These are phyloP conservation scores for Forbesichthys papilliferus DNA, from an alignment of 2,113 vertebrate genomes.

Conservation along the genomic window DNA sequence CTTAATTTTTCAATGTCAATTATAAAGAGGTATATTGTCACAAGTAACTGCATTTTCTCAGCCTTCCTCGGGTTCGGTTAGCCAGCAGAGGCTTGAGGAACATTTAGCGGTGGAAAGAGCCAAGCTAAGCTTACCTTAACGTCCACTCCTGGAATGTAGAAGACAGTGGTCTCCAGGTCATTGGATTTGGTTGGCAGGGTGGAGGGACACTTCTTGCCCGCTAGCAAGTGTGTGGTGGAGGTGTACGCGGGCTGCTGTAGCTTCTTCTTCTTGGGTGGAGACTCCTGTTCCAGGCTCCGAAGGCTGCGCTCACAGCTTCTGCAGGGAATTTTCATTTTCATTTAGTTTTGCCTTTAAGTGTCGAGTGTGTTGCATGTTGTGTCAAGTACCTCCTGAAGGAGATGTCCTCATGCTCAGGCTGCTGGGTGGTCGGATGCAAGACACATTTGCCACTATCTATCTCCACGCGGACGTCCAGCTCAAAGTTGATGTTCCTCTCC, in stretches of 20 bases:
- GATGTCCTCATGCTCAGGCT: constrained; percentile 90
- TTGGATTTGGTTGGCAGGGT: constrained; percentile 91
- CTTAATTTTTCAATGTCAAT: too few relatives aligned
- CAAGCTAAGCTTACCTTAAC: constrained; percentile 85
- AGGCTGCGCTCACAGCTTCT: constrained; percentile 94
- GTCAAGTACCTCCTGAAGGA: constrained; percentile 81
- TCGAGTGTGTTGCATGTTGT: constrained; percentile 7
- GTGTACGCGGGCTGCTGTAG: constrained; percentile 88
- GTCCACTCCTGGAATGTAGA: constrained; percentile 98
- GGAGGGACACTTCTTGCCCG: constrained; percentile 92
- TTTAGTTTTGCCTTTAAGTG: too few relatives aligned
- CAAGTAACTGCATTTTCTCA: too few relatives aligned
- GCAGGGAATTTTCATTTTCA: background rate
- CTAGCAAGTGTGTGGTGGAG: constrained; percentile 88
- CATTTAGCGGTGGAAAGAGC: background rate
- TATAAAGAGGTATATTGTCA: too few relatives aligned
- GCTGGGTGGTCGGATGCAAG: constrained; percentile 90
- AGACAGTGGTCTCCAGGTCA: constrained; percentile 94
- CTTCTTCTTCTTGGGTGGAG: constrained; percentile 96
- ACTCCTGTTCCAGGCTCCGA: constrained; percentile 93
- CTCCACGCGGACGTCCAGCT: constrained; percentile 95
- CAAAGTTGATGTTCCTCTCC: constrained; percentile 97
- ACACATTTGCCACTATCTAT: constrained; percentile 98
- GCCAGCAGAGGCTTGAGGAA: background rate
- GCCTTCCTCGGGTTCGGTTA: too few relatives aligned